Evolutionary conservation across 2,888 invertebrate genomes (phyloP), one percentile per base, ranked within the genome.

Genomic region (Capitulum mitella): DNA sequence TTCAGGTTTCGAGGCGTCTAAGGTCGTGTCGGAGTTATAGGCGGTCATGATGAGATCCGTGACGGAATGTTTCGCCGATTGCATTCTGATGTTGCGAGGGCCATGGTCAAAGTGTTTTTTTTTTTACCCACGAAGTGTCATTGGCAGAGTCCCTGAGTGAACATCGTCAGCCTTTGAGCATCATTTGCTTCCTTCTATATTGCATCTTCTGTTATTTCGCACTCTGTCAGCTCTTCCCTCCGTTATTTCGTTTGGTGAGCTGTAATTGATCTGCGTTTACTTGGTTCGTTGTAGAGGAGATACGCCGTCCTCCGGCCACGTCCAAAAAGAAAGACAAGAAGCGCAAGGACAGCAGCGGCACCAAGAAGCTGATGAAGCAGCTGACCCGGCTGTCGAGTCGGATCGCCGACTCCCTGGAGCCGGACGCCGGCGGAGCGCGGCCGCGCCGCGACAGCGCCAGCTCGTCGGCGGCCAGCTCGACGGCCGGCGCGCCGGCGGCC

Each of bases 361-460:
- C 78, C 26, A 79, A 70, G 46, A 77, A 46, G 83, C 86, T 61
- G 87, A 88, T 79, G 87, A 87, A 77, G 87, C 87, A 48, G 85
- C 90, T 83, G 88, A 90, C 26, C 91, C 70, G 70, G 8, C 40
- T 70, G 37, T 29, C 29, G 26, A 70, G 70, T 12, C 37, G 40
- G 70, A 70, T 70, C 70, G 70, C 70, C 37, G 70, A 70, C 70
- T 70, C 70, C 26, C 40, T 70, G 26, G 70, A 70, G 26, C 40
- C 70, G 6, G 70, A 70, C 70, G 16, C 37, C 22, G 8, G 29
- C 19, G 26, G 19, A 16, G 34, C 64, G 40, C 70, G 70, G 40
- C 70, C 70, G 58, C 70, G 70, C 10, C 37, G 70, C 22, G 70
- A 70, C 26, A 70, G 70, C 22, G 37, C 19, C 8, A 40, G 40